Conservation (phyloP, 2,113 vertebrate genomes). For the Corythornis vintsioides region DNA sequence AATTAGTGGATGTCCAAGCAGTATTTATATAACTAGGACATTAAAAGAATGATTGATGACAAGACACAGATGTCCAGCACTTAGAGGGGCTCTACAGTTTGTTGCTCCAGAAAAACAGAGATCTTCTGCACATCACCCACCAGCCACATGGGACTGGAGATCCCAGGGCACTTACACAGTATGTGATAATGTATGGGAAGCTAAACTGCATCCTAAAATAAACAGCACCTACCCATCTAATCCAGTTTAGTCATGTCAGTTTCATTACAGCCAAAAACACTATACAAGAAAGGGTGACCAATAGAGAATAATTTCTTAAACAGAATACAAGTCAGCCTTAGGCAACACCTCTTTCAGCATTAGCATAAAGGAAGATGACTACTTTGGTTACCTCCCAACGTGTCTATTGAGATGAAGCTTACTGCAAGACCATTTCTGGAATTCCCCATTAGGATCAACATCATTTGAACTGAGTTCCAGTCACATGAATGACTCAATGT, state of each 20-base stretch:
- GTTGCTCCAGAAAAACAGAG: background rate
- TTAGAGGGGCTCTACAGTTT: background rate
- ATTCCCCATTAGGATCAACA: background rate
- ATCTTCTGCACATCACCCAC: background rate
- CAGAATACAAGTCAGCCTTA: background rate
- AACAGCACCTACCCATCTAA: background rate
- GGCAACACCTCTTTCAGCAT: background rate
- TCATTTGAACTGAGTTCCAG: background rate
- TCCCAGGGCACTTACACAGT: background rate
- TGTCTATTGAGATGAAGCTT: background rate
- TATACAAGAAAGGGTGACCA: background rate
- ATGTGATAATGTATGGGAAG: accelerated
- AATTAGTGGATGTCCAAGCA: background rate
- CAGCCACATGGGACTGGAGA: background rate
- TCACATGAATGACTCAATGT: accelerated
- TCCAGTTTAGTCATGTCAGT: background rate
- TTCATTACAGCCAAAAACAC: background rate
- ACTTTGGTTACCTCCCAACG: background rate
- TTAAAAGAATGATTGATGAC: background rate
- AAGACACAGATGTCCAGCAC: background rate
- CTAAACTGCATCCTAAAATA: background rate
- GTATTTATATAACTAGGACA: background rate
- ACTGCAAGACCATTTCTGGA: background rate
- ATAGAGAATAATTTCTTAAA: background rate
- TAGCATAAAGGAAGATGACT: background rate